Conservation (phyloP, 2,888 invertebrate species). For the Tromatobia lineatoria region DNA sequence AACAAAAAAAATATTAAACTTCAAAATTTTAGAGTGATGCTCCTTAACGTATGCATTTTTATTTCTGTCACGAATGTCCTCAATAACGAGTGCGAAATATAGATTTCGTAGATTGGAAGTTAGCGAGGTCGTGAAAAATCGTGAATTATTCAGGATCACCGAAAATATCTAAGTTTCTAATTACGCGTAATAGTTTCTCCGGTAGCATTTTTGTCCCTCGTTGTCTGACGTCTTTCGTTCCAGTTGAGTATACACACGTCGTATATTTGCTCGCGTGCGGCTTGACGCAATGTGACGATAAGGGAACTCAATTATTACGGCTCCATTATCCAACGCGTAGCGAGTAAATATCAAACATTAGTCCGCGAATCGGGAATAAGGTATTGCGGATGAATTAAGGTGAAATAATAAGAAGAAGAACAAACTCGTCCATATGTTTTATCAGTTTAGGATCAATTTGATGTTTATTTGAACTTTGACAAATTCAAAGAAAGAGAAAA, state of each 20-base stretch:
- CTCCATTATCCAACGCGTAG: not conserved
- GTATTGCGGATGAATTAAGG: not conserved
- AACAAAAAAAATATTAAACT: too few relatives aligned
- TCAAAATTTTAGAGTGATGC: too few relatives aligned
- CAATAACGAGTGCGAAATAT: not conserved
- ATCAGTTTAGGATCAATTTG: slow-evolving; percentile 52
- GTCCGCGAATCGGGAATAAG: not conserved
- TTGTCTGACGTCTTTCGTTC: slow-evolving; percentile 25
- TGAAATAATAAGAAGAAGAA: not conserved
- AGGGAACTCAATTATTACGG: slow-evolving; percentile 7
- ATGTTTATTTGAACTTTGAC: slow-evolving; percentile 61
- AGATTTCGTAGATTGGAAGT: not conserved
- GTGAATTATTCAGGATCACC: slow-evolving; percentile 7
- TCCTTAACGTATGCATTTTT: not conserved
- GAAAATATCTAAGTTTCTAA: not conserved
- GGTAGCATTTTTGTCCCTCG: not conserved
- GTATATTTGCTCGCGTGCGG: not conserved
- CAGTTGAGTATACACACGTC: slow-evolving; percentile 21
- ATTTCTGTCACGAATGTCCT: not conserved
- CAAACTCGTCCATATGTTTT: slow-evolving; percentile 17
- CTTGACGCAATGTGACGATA: slow-evolving; percentile 14
- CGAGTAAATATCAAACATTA: slow-evolving; percentile 1
- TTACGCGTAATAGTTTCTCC: not conserved
- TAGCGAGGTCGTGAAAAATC: not conserved
- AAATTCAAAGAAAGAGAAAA: slow-evolving; percentile 54